These are phyloP conservation scores for Blera fallax DNA, from an alignment of 2,888 invertebrate species.

Conservation along the genomic window DNA sequence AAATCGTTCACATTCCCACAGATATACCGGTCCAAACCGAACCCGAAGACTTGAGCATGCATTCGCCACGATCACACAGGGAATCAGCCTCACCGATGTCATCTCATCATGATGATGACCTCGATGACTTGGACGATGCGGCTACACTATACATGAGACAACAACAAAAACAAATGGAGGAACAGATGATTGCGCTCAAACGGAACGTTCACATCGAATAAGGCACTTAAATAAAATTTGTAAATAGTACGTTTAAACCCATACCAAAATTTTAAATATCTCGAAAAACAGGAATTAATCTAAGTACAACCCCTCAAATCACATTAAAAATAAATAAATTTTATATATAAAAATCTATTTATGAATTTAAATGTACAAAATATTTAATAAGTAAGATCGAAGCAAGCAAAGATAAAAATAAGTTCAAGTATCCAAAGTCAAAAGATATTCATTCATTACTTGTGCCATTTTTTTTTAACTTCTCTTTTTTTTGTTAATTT, in stretches of 20 bases:
- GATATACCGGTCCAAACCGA: conserved; percentile 92
- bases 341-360: conserved; percentile 44
- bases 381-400: conserved; percentile 59
- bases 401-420: conserved; percentile 24
- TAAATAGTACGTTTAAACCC: conserved; percentile 39
- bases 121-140: conserved; percentile 83
- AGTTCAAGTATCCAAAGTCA: conserved; percentile 45
- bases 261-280: conserved; percentile 58
- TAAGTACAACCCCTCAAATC: conserved; percentile 70
- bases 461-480: conserved; percentile 59
- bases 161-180: conserved; percentile 74
- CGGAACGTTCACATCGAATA: conserved; percentile 72
- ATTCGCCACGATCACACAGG: conserved; percentile 80
- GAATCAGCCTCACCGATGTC: conserved; percentile 66
- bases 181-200: conserved; percentile 65
- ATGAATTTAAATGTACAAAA: conserved; percentile 71
- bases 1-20: conserved; percentile 79
- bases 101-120: conserved; percentile 83
- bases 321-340: conserved; percentile 9
- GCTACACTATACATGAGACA: conserved; percentile 83
- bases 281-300: conserved; percentile 73
- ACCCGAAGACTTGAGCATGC: conserved; percentile 94
- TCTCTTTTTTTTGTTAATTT: conserved; percentile 41
- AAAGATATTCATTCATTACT: conserved; percentile 24
- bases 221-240: conserved; percentile 20